Base-by-base conservation (phyloP, 2,797 vertebrate genomes). In the Oreochromis mossambicus region DNA sequence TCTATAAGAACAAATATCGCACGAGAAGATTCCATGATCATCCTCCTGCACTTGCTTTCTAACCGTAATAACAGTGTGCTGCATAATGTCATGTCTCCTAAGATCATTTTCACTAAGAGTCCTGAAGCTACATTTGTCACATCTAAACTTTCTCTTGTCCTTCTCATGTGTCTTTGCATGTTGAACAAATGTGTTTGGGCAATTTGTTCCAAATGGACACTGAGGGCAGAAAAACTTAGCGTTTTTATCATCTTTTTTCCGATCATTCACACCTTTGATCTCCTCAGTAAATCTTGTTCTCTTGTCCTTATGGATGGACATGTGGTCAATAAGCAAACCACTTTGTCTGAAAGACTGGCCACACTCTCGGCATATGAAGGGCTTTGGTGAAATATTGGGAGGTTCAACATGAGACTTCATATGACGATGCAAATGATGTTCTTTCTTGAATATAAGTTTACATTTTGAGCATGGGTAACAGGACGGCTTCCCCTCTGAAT, bases 101-200 rank as follows among this genome's bases (percentile, higher is more conserved):
- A 99, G 95, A 81, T 99, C 98, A 90, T 89, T 96, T 93, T 98
- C 97, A 86, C 96, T 97, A 88, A 97, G 93, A 82, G 97, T 97
- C 96, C 97, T 97, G 91, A 97, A 99, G 95, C 97, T 98, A 93
- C 98, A 99, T 91, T 98, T 98, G 89, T 98, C 97, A 94, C 98
- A 99, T 91, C 97, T 97, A 84, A 98, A 98, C 58, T 97, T 97
- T 87, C 97, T 97, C 94, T 99, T 99, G 95, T 98, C 97, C 92
- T 99, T 99, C 90, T 98, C 97, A 15, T 99, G 98, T 3, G 98
- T 99, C 95, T 99, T 99, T 82, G 98, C 98, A 85, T 99, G 98
- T 78, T 98, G 96, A 92, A 99, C 98, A 95, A 99, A 99, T 0
- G 97, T 97, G 95, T 99, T 99, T 77, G 98, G 98, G 93, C 97